phyloP scores from a whole-genome alignment of 1,140 invertebrate species.

The Branchinecta lynchi region DNA sequence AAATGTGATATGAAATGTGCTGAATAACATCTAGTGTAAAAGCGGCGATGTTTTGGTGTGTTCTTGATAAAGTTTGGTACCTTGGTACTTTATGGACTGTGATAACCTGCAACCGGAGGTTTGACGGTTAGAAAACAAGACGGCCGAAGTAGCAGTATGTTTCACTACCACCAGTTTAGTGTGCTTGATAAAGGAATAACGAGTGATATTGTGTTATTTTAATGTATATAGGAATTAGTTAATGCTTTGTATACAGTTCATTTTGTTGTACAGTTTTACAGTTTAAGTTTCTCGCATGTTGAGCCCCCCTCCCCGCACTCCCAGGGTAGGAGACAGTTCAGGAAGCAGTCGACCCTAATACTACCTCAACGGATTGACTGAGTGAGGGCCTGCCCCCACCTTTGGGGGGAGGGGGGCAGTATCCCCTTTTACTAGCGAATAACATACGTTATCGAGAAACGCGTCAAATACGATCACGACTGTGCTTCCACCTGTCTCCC shows the following conservation, averaged over 20 bases:
- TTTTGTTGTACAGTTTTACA: constrained; percentile 2
- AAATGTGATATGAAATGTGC: background rate
- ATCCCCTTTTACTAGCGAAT: background rate
- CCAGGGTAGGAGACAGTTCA: background rate
- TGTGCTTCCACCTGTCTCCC: background rate
- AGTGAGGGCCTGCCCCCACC: background rate
- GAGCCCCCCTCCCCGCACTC: background rate
- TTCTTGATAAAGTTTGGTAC: background rate
- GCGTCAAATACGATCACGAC: background rate
- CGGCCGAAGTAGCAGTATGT: background rate
- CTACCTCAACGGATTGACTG: background rate
- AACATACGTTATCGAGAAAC: background rate
- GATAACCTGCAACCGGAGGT: background rate
- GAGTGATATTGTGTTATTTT: background rate
- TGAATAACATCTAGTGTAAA: background rate
- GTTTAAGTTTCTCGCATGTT: background rate
- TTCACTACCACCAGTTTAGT: background rate
- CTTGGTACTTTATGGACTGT: constrained; percentile 11
- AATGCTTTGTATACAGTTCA: constrained; percentile 9
- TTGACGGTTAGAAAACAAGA: background rate
- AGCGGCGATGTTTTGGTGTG: background rate
- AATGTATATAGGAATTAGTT: background rate
- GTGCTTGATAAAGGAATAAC: background rate
- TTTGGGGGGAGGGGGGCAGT: background rate
- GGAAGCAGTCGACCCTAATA: background rate